Evolutionary conservation across 2,888 invertebrate species (phyloP).

Genomic region (Philonicus albiceps): DNA sequence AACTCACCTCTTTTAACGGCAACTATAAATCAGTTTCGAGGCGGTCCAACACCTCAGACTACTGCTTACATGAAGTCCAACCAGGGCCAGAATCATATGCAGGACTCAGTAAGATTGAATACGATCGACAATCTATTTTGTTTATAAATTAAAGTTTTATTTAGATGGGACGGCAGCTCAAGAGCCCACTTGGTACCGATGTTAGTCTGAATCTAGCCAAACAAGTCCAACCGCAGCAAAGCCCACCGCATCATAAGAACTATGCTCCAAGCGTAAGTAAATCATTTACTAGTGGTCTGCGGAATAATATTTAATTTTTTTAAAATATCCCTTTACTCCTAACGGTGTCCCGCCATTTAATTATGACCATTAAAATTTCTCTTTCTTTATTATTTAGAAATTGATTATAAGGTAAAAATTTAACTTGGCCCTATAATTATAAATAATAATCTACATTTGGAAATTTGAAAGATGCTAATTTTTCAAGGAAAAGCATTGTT

Average conservation of each 20-base stretch:
- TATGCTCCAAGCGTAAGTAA: constrained; percentile 61
- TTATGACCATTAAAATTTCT: background rate
- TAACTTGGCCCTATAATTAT: background rate
- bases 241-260: constrained; percentile 63
- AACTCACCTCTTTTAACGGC: constrained; percentile 71
- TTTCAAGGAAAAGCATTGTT: no score
- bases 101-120: constrained; percentile 60
- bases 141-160: constrained; percentile 33
- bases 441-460: background rate
- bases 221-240: constrained; percentile 63
- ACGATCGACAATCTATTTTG: background rate
- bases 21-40: constrained; percentile 63
- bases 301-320: background rate
- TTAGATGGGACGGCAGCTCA: constrained; percentile 62
- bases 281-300: background rate
- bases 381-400: background rate
- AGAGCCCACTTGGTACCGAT: constrained; percentile 62
- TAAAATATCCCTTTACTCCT: background rate
- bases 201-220: constrained; percentile 62
- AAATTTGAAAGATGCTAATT: background rate
- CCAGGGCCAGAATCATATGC: constrained; percentile 62
- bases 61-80: constrained; percentile 60
- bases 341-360: background rate
- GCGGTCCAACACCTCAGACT: constrained; percentile 58
- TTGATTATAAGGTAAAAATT: background rate